Base-by-base conservation (phyloP, 53 echinoderm and acorn worm genomes). In the Holothuria leucospilota region DNA sequence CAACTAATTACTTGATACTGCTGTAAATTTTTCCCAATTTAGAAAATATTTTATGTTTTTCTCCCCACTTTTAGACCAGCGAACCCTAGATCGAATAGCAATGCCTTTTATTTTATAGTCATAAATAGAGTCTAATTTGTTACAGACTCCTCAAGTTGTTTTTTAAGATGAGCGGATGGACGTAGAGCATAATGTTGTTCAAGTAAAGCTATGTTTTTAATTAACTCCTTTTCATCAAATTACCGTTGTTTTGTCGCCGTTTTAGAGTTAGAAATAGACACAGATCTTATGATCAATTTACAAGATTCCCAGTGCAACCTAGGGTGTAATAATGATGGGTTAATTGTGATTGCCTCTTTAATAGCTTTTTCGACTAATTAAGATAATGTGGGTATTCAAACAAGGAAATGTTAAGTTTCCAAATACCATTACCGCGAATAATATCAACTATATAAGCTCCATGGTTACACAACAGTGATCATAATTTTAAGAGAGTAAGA, bases 401-500 rank as follows among this genome's bases (percentile, higher is more conserved):
- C 46, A 40, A 80, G 14, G 40, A 28, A 11, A 66, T 79, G 64
- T 87, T 87, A 14, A 79, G 20, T 66, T 87, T 79, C 87, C 79
- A 87, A 5, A 39, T 8, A 8, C 87, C 87, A 12, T 23, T 39
- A 5, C 87, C 87, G 51, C 67, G 78, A 9, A 15, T 7, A 5
- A 56, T 51, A 25, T 16, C 73, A 39, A 73, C 20, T 34, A 34
- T 2, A 20, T 39, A 39, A 73, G 0, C 2, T 7, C 0, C 34
- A 73, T n/a, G 13, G 41, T 39, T 39, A 73, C 20, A 39, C 40
- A 38, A 72, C 42, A 72, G 56, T 84, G 84, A 10, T 84, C 84
- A 6, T n/a, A 68, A 84, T 1, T 49, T 27, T 40, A 84, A 42
- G 38, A 72, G 6, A 13, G 73, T 6, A 10, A 38, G 34, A 26